Conservation (phyloP, 2,888 invertebrate species). For the Chymomyza fuscimana region DNA sequence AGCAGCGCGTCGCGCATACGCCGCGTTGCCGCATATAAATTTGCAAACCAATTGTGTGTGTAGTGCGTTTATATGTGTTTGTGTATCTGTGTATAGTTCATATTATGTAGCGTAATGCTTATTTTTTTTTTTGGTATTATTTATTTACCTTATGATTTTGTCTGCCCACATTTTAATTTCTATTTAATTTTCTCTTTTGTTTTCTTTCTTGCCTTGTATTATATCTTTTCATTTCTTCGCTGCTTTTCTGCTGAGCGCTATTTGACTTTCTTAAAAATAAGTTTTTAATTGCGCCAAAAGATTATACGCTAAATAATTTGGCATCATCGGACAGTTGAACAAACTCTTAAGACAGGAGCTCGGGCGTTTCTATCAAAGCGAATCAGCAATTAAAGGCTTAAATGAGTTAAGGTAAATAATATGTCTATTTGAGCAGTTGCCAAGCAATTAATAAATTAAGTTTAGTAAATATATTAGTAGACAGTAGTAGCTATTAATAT, state of each 20-base stretch:
- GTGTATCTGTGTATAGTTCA: neutral
- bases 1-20: conserved; percentile 56
- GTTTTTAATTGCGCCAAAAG: conserved; percentile 71
- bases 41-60: conserved; percentile 65
- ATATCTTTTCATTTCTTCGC: neutral
- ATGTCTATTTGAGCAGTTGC: too few relatives aligned
- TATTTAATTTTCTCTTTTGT: conserved; percentile 55
- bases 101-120: neutral
- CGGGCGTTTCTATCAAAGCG: neutral
- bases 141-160: conserved; percentile 19
- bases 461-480: too few relatives aligned
- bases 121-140: neutral
- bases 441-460: too few relatives aligned
- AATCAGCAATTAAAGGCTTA: neutral
- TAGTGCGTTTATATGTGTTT: conserved; percentile 40
- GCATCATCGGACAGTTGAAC: conserved; percentile 26
- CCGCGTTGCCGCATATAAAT: conserved; percentile 59
- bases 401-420: neutral
- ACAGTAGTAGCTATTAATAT: too few relatives aligned
- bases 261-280: conserved; percentile 66
- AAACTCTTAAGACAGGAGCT: neutral
- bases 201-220: neutral
- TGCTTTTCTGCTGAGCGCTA: conserved; percentile 12
- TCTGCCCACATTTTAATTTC: conserved; percentile 60
- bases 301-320: conserved; percentile 79